Evolutionary conservation across 2,113 vertebrate genomes (phyloP).

Genomic region (Hucho hucho): DNA sequence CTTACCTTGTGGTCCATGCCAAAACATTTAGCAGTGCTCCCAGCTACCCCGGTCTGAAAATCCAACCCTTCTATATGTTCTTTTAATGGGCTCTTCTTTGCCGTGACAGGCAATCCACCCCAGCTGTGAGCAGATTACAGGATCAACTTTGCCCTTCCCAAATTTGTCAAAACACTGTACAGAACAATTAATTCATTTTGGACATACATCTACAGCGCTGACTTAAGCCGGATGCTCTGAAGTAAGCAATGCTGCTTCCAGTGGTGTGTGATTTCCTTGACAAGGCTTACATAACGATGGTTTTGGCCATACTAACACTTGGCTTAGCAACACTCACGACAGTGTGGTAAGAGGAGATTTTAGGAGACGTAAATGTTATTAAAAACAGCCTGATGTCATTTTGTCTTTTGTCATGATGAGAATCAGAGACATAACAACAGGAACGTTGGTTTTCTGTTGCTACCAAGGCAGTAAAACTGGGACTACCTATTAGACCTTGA

Average conservation of each 20-base stretch:
- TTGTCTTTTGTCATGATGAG: constrained; percentile 18
- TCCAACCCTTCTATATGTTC: background rate
- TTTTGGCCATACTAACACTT: background rate
- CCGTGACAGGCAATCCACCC: background rate
- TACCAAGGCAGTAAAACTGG: background rate
- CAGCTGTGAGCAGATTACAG: background rate
- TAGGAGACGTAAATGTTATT: background rate
- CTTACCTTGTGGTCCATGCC: too few species aligned
- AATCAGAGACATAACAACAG: constrained; percentile 21
- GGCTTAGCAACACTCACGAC: constrained; percentile 3
- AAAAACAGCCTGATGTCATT: constrained; percentile 15
- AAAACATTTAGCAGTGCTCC: background rate
- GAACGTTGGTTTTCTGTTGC: background rate
- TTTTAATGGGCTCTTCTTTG: background rate
- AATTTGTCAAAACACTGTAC: background rate
- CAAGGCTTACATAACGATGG: constrained; percentile 25
- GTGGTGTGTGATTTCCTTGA: constrained; percentile 5
- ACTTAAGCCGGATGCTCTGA: background rate
- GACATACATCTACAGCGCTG: background rate
- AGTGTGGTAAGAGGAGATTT: constrained; percentile 1
- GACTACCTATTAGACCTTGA: constrained; percentile 8
- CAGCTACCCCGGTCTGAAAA: background rate
- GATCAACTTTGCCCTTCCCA: background rate
- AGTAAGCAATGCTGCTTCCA: background rate
- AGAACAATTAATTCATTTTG: background rate